Evolutionary conservation across 2,797 vertebrate genomes (phyloP).

Genomic region (Choloepus didactylus): DNA sequence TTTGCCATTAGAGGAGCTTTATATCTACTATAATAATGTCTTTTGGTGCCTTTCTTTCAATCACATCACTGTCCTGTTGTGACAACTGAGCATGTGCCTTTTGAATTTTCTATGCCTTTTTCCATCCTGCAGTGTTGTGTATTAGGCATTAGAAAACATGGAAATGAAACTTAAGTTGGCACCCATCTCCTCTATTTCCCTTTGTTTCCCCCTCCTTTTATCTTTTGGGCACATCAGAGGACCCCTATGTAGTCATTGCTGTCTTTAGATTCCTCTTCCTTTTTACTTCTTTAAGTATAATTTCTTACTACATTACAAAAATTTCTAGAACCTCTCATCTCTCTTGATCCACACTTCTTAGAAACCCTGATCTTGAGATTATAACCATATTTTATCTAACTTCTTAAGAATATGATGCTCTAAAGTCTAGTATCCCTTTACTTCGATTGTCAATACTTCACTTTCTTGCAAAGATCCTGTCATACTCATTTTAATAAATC

Average conservation of each 20-base stretch:
- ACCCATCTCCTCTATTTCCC: not conserved
- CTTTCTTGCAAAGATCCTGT: not conserved
- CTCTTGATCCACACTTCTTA: slow-evolving; percentile 39
- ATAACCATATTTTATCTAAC: not conserved
- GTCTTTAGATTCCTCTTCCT: slow-evolving; percentile 38
- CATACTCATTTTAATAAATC: slow-evolving; percentile 41
- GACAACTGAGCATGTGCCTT: slow-evolving; percentile 14
- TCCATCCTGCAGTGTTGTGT: not conserved
- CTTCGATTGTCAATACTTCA: slow-evolving; percentile 51
- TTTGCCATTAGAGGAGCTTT: slow-evolving; percentile 17
- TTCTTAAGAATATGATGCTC: slow-evolving; percentile 12
- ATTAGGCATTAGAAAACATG: slow-evolving; percentile 20
- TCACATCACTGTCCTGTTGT: slow-evolving; percentile 47
- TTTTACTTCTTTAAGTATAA: slow-evolving; percentile 49
- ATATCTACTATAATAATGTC: not conserved
- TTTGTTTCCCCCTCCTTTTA: slow-evolving; percentile 17
- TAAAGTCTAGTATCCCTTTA: not conserved
- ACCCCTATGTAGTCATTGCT: not conserved
- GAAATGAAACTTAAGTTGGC: slow-evolving; percentile 52
- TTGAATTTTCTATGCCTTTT: slow-evolving; percentile 52
- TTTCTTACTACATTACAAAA: slow-evolving; percentile 46
- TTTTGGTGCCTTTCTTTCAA: slow-evolving; percentile 53
- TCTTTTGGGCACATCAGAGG: slow-evolving; percentile 54
- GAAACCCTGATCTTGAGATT: slow-evolving; percentile 39
- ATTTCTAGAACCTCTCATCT: slow-evolving; percentile 30